Conservation (phyloP, 1,140 invertebrate genomes). For the Microplitis demolitor region DNA sequence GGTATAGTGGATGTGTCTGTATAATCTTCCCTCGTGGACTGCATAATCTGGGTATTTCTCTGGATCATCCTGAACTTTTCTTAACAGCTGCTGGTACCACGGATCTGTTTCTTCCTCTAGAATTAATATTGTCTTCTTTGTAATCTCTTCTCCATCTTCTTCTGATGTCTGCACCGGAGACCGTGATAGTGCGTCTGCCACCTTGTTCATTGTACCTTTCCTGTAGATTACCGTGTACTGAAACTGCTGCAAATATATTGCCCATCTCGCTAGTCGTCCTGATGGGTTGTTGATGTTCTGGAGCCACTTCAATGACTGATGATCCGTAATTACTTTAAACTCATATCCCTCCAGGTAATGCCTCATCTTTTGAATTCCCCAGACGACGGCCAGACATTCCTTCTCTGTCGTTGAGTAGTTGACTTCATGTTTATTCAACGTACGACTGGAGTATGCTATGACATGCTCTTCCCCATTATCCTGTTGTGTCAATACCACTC, state of each 20-base stretch:
- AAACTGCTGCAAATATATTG: constrained; percentile 50
- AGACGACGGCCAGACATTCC: constrained; percentile 58
- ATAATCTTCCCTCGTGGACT: constrained; percentile 18
- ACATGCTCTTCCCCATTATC: constrained; percentile 34
- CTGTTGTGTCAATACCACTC: constrained; percentile 40
- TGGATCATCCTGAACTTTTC: background rate
- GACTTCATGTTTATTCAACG: constrained; percentile 44
- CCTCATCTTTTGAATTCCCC: constrained; percentile 52
- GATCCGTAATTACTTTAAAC: constrained; percentile 60
- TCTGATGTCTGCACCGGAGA: background rate
- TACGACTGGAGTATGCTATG: constrained; percentile 52
- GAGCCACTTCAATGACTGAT: constrained; percentile 56
- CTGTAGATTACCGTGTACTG: constrained; percentile 52
- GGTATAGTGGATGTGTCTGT: constrained; percentile 18
- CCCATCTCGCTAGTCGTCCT: constrained; percentile 56
- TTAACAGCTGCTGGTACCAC: constrained; percentile 23
- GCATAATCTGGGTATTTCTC: constrained; percentile 18
- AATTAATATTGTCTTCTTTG: constrained; percentile 28
- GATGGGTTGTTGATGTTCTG: constrained; percentile 48
- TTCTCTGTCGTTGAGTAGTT: constrained; percentile 58
- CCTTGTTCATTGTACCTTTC: constrained; percentile 43
- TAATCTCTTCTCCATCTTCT: background rate
- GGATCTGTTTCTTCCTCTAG: constrained; percentile 32
- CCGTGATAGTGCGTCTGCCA: constrained; percentile 47
- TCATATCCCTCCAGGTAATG: constrained; percentile 52